These are phyloP conservation scores for Carlito syrichta DNA, from an alignment of 2,113 vertebrate genomes.

Conservation along the genomic window DNA sequence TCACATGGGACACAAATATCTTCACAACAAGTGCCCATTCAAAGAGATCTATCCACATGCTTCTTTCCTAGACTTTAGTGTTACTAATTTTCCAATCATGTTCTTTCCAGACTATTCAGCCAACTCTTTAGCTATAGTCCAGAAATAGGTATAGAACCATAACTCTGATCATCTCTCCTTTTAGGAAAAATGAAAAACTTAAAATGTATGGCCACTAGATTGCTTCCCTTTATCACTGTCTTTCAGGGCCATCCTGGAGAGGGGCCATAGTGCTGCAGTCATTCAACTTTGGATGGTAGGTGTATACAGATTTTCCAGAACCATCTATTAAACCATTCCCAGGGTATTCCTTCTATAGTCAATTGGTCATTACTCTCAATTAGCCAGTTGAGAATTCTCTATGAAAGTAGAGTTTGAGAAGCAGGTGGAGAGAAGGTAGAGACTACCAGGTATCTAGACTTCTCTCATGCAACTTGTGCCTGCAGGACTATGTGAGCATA, in stretches of 20 bases:
- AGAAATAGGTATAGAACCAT: not conserved
- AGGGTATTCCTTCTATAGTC: not conserved
- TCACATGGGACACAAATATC: not conserved
- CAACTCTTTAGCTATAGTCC: not conserved
- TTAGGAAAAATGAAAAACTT: not conserved
- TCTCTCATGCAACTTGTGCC: not conserved
- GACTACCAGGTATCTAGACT: not conserved
- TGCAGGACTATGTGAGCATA: not conserved
- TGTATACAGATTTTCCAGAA: not conserved
- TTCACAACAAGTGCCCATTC: not conserved
- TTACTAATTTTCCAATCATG: not conserved
- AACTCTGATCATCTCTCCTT: not conserved
- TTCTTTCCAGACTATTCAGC: not conserved
- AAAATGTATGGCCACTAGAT: not conserved
- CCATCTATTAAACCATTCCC: not conserved
- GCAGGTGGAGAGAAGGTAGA: not conserved
- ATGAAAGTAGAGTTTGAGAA: not conserved
- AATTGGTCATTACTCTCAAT: not conserved
- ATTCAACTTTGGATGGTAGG: not conserved
- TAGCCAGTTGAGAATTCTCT: not conserved
- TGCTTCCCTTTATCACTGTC: not conserved
- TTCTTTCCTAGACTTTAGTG: not conserved
- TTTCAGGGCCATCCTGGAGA: not conserved
- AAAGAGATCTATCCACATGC: not conserved
- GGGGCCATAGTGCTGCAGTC: not conserved